Base-by-base conservation (phyloP, 2,888 invertebrate species). In the Euproctis similis region DNA sequence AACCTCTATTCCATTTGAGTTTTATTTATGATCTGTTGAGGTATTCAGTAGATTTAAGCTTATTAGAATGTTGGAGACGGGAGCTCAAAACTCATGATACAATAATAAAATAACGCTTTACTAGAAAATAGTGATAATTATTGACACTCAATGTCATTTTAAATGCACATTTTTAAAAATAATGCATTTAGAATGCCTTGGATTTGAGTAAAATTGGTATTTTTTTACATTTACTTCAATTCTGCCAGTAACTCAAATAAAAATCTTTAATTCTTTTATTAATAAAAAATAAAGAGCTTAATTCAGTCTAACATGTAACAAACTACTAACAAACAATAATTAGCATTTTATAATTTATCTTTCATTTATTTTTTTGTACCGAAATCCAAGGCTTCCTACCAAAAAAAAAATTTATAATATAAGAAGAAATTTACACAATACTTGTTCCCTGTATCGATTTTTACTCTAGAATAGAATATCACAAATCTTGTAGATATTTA, bases 61-160 rank as follows among this genome's bases (percentile, higher is more conserved):
- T 29, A 27, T 26, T 34, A 39, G 36, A 9, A 21, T 10, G 2
- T 9, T 7, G 10, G 10, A 34, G 32, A 39, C 40, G 34, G n/a
- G 52, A 64, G 69, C 67, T 69, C 68, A 66, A 66, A 54, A 60
- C 41, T 47, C 52, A 61, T 64, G 53, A 72, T 66, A 76, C 72
- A 72, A 80, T 75, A 76, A 77, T 65, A 53, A 66, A n/a, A 61
- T 65, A 65, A 80, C 74, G 78, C 81, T 82, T 81, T 82, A 81
- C 59, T 80, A 81, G 75, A 44, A n/a, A 43, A 56, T 49, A 57
- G 50, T 51, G 48, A 44, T 54, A 59, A 42, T 30, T 40, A 39
- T 14, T 14, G 63, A 63, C 53, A 48, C 46, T 46, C 60, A n/a
- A 64, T 59, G 46, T 47, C 49, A 60, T 67, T 69, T 55, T 70